phyloP scores from a whole-genome alignment of 2,113 vertebrate genomes.

The Lethenteron camtschaticum region DNA sequence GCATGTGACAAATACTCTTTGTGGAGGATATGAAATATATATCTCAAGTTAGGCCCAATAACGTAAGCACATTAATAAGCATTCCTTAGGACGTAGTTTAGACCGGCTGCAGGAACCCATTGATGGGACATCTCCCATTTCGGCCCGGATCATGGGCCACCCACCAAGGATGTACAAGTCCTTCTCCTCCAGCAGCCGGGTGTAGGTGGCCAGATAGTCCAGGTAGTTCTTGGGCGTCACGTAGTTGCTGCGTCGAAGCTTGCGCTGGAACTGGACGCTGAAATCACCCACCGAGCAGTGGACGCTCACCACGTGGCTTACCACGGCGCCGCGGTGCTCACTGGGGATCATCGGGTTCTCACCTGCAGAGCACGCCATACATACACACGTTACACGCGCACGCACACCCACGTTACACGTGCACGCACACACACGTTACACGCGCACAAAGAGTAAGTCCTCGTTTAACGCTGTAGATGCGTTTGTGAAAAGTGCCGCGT shows the following conservation, averaged over 20 bases:
- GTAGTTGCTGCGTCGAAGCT: constrained; percentile 54
- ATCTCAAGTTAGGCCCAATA: too few relatives aligned
- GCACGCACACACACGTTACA: too few relatives aligned
- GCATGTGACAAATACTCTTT: too few relatives aligned
- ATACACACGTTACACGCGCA: not conserved
- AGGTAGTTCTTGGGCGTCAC: constrained; percentile 88
- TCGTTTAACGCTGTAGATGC: too few relatives aligned
- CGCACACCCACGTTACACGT: not conserved
- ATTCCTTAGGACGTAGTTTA: too few relatives aligned
- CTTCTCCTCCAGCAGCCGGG: constrained; percentile 51
- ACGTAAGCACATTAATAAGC: too few relatives aligned
- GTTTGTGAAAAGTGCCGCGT: too few relatives aligned
- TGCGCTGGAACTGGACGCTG: constrained; percentile 57
- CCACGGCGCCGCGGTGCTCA: constrained; percentile 21
- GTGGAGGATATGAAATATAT: too few relatives aligned
- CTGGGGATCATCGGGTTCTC: constrained; percentile 36
- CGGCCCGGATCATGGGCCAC: not conserved
- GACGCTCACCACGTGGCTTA: constrained; percentile 53
- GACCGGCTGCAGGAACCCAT: too few relatives aligned
- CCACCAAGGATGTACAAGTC: constrained; percentile 53
- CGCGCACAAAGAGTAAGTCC: too few relatives aligned
- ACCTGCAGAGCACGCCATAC: constrained; percentile 20
- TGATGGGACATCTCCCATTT: not conserved
- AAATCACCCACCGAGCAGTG: constrained; percentile 46
- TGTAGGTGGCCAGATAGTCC: constrained; percentile 62